Conservation (phyloP, 2,888 invertebrate species). For the Acanthosepion pharaonis region DNA sequence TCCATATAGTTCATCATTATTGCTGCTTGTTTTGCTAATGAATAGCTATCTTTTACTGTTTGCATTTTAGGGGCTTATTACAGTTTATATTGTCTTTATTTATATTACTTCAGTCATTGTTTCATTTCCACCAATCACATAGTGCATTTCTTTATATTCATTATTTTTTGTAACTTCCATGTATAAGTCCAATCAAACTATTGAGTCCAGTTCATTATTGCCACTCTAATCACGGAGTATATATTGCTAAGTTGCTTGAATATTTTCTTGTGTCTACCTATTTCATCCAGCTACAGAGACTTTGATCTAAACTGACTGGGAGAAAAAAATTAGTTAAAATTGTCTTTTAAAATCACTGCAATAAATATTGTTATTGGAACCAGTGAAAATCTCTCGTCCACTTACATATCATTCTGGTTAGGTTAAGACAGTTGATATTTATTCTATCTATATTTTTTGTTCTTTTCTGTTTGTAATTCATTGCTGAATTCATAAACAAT, state of each 20-base stretch:
- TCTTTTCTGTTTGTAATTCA: too few species aligned
- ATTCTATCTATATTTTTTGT: too few species aligned
- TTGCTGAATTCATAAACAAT: too few species aligned
- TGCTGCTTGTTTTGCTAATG: neutral
- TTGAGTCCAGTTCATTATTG: neutral
- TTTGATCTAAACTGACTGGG: neutral
- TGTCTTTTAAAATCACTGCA: too few species aligned
- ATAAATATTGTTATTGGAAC: too few species aligned
- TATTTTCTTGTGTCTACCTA: neutral
- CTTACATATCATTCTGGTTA: too few species aligned
- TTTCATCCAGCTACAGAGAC: neutral
- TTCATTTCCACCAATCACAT: neutral
- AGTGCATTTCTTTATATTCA: neutral
- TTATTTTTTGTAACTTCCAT: neutral
- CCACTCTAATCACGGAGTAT: neutral
- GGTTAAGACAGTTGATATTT: too few species aligned
- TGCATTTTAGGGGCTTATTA: neutral
- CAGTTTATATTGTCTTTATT: neutral
- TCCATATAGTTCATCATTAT: neutral
- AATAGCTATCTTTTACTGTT: neutral
- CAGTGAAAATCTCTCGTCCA: too few species aligned
- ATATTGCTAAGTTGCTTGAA: neutral
- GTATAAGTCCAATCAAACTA: neutral
- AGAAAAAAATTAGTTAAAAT: neutral
- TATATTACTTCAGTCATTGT: neutral